Conservation (phyloP, 2,888 invertebrate species). For the Microctonus hyperodae region DNA sequence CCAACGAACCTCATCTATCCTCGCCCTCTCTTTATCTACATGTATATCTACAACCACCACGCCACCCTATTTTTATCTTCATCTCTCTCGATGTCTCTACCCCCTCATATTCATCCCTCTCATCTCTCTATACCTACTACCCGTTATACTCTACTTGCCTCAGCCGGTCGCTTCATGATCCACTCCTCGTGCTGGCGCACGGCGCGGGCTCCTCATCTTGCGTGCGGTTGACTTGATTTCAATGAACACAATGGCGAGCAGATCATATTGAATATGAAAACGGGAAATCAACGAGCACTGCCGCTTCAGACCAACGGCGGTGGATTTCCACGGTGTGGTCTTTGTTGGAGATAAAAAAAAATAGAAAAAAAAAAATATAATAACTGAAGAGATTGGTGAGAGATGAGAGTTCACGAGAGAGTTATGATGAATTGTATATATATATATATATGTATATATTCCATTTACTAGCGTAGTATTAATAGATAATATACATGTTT, state of each 20-base stretch:
- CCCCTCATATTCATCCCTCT: constrained; percentile 30
- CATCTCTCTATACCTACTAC: constrained; percentile 34
- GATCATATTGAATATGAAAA: constrained; percentile 64
- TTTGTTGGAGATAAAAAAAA: constrained; percentile 41
- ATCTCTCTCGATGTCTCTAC: constrained; percentile 33
- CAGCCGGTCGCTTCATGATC: constrained; percentile 50
- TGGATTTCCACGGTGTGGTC: constrained; percentile 43
- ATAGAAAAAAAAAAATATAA: constrained; percentile 25
- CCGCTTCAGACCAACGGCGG: constrained; percentile 41
- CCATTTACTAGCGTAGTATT: background rate
- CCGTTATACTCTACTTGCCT: constrained; percentile 11
- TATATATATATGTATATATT: background rate
- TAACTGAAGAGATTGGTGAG: constrained; percentile 25
- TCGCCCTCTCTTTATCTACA: constrained; percentile 6
- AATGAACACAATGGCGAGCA: constrained; percentile 62
- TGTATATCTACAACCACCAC: constrained; percentile 34
- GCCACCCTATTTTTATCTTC: constrained; percentile 46
- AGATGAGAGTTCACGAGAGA: constrained; percentile 19
- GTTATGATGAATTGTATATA: background rate
- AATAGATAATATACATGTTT: background rate
- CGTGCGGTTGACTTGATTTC: constrained; percentile 63
- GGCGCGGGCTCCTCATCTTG: constrained; percentile 57
- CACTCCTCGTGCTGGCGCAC: constrained; percentile 52
- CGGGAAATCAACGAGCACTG: constrained; percentile 62
- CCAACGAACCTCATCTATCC: constrained; percentile 46